These are phyloP conservation scores for Ciona savignyi DNA, from an alignment of 23 tunicate species.

Conservation along the genomic window DNA sequence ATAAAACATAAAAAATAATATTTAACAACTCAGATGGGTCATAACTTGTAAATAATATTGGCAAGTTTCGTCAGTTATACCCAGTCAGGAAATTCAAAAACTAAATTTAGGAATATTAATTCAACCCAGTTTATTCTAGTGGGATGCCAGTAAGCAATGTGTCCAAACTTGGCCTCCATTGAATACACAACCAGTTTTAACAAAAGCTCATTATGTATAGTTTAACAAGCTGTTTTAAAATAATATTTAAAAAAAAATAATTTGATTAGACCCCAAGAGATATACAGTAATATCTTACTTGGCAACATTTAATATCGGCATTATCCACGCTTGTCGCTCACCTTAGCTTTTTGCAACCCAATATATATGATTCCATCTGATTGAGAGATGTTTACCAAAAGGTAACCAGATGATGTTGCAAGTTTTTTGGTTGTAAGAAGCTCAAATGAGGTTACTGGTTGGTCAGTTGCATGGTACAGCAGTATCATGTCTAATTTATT, in stretches of 20 bases:
- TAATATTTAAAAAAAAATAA: too few species aligned
- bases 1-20: too few species aligned
- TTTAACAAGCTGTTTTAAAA: too few species aligned
- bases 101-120: background rate
- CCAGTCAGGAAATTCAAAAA: background rate
- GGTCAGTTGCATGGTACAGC: slow-evolving; percentile 3
- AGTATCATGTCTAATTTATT: slow-evolving; percentile 6
- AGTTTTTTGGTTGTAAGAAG: background rate
- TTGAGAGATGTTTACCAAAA: slow-evolving; percentile 31
- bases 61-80: background rate
- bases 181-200: background rate
- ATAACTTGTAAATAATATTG: too few species aligned
- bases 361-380: slow-evolving; percentile 20
- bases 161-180: too few species aligned
- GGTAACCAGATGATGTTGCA: background rate
- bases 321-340: background rate
- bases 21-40: too few species aligned
- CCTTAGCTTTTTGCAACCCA: slow-evolving; percentile 5
- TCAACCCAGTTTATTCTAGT: too few species aligned
- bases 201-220: background rate
- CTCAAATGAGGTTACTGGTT: background rate
- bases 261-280: too few species aligned
- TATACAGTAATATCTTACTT: too few species aligned
- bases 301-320: too few species aligned
- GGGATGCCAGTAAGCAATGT: too few species aligned